Percentiles rank a stretch among this genome's conserved stretches.
Conservation (phyloP, 2,113 vertebrate genomes). For the Eulemur rufifrons region DNA sequence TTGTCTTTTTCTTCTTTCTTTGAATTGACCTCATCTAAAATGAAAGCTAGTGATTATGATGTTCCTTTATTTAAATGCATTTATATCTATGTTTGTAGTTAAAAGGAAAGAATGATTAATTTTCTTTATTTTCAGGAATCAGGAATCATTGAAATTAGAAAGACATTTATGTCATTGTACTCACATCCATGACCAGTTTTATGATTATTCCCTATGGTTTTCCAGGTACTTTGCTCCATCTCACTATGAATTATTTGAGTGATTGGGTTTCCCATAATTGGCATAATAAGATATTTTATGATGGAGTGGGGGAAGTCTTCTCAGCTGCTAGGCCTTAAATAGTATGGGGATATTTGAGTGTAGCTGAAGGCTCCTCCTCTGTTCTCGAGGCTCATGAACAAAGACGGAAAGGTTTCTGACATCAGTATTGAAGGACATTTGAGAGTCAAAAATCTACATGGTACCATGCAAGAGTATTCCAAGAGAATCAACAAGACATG, state of each 20-base stretch:
- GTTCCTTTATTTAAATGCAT: conserved; percentile 13
- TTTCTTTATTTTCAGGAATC: conserved; percentile 55
- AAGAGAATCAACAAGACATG: not conserved
- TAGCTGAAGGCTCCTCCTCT: not conserved
- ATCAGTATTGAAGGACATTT: not conserved
- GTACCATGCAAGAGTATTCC: not conserved
- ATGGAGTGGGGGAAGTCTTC: not conserved
- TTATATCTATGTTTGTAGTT: conserved; percentile 48
- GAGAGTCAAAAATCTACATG: not conserved
- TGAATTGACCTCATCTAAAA: conserved; percentile 47
- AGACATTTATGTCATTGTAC: not conserved
- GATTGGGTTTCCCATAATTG: conserved; percentile 54
- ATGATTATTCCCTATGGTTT: conserved; percentile 49
- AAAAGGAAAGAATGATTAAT: conserved; percentile 52
- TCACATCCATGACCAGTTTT: conserved; percentile 53
- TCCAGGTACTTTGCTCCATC: conserved; percentile 52
- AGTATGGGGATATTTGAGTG: not conserved
- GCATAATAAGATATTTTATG: conserved; percentile 61
- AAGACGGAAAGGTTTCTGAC: conserved; percentile 3
- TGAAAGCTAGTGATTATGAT: conserved; percentile 32
- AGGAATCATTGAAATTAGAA: conserved; percentile 56
- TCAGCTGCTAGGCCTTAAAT: not conserved
- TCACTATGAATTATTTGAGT: conserved; percentile 54
- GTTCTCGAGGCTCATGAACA: conserved; percentile 28
- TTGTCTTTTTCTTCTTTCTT: conserved; percentile 65